Evolutionary conservation across 2,113 vertebrate genomes (phyloP).

Genomic region (Semicossyphus pulcher): DNA sequence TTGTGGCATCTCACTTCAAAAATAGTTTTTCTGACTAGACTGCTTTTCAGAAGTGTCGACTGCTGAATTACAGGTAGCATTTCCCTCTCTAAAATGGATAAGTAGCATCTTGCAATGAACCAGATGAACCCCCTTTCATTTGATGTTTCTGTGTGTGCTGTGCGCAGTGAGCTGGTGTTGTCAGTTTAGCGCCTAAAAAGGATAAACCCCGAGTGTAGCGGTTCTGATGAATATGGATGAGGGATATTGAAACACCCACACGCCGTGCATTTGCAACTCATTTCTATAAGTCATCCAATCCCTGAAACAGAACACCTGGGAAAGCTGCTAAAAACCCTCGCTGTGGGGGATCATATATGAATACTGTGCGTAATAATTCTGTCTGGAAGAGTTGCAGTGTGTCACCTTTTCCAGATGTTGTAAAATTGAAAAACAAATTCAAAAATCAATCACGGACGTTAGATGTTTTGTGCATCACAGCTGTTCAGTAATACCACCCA

Average conservation of each 20-base stretch:
- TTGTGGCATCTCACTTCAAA: not conserved
- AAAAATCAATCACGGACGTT: not conserved
- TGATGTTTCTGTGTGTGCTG: constrained; percentile 15
- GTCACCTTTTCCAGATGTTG: constrained; percentile 26
- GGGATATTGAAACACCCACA: constrained; percentile 58
- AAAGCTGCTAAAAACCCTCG: constrained; percentile 20
- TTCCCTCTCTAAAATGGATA: constrained; percentile 26
- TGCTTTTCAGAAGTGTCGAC: constrained; percentile 3
- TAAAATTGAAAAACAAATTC: constrained; percentile 1
- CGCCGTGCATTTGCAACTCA: constrained; percentile 49
- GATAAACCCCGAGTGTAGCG: constrained; percentile 39
- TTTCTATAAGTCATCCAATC: constrained; percentile 36
- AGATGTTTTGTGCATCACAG: not conserved
- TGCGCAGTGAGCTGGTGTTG: constrained; percentile 1
- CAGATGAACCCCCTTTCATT: constrained; percentile 33
- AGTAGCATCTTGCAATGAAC: constrained; percentile 27
- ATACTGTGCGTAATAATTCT: not conserved
- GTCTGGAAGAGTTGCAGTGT: not conserved
- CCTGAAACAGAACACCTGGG: constrained; percentile 40
- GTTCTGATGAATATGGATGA: constrained; percentile 68
- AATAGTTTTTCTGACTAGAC: not conserved
- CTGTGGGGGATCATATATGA: constrained; percentile 6
- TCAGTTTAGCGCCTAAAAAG: constrained; percentile 50
- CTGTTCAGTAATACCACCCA: not conserved
- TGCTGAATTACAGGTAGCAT: constrained; percentile 11